These are phyloP conservation scores for Platalea minor DNA, from an alignment of 2,797 vertebrate species.

Conservation along the genomic window DNA sequence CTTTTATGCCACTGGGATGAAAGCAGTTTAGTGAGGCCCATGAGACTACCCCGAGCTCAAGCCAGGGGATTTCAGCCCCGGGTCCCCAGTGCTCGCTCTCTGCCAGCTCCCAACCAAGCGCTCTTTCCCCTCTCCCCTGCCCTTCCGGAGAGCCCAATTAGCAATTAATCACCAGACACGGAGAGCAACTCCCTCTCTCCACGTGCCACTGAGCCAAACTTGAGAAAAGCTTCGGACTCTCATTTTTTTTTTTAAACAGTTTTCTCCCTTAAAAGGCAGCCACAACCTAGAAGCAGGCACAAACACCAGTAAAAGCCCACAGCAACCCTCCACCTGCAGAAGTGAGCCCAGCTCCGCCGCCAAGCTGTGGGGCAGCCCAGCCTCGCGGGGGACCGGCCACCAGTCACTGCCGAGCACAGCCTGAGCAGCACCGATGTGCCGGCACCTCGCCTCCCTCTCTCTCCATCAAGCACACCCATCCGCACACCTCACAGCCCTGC, in stretches of 20 bases:
- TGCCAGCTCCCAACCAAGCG: background rate
- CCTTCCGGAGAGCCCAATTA: constrained; percentile 6
- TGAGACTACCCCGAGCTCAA: constrained; percentile 1
- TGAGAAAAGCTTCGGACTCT: background rate
- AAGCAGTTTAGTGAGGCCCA: constrained; percentile 69
- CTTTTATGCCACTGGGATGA: constrained; percentile 59
- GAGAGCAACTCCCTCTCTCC: background rate
- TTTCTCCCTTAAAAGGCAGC: background rate
- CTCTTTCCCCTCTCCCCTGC: background rate
- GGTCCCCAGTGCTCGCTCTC: background rate
- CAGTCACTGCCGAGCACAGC: background rate
- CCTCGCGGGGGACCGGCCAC: accelerated
- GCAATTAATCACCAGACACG: background rate
- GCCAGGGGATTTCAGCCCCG: constrained; percentile 30
- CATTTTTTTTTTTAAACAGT: background rate
- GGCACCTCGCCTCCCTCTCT: accelerated
- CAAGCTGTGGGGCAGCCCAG: accelerated
- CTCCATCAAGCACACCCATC: accelerated
- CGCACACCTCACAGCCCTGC: accelerated
- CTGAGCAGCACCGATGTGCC: accelerated
- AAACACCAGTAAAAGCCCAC: background rate
- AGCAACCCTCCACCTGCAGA: background rate
- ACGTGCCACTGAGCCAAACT: background rate
- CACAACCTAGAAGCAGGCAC: background rate
- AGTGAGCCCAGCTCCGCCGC: accelerated